Evolutionary conservation across 2,888 invertebrate genomes (phyloP), one percentile per base, ranked within the genome.

Genomic region (Tetrapedia diversipes): DNA sequence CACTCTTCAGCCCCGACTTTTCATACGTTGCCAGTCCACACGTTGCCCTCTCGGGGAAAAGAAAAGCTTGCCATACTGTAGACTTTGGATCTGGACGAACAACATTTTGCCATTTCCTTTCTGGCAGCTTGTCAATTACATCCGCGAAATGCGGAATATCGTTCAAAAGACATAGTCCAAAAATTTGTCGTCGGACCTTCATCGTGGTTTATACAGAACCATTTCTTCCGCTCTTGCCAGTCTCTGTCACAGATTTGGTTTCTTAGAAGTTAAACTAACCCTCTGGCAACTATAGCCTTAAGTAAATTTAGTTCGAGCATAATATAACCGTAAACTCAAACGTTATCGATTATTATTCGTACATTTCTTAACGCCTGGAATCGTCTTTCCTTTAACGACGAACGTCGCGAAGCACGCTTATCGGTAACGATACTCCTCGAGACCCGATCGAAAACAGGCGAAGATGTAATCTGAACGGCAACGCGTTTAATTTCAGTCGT

Each of bases 1-100:
- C 64, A 41, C 64, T 53, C 64, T 41, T 32, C 39, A 53, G 53
- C n/a, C n/a, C 29, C 41, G 32, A 60, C 43, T 61, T 61, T 61
- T 61, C 45, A 61, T 61, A 61, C 60, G 60, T 24, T 61, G 11
- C n/a, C 45, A 61, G 60, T 61, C 60, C 39, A 11, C 54, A 22
- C 19, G 54, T 65, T 64, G 41, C 64, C 22, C 39, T 34, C 22
- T 14, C 51, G 19, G 14, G 22, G 4, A n/a, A 29, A 32, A n/a
- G 27, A 51, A 54, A 41, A 4, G 8, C 6, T 29, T 22, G 22
- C 19, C 19, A 22, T 14, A 19, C n/a, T 22, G 49, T 10, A n/a
- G 22, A 54, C 16, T n/a, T 16, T 24, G 32, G 11, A 11, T 29
- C 22, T 6, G 24, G 10, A 24, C 29, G 22, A 32, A 41, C 53